Base-by-base conservation (phyloP, 2,888 invertebrate species). In the Dendrolimus houi region DNA sequence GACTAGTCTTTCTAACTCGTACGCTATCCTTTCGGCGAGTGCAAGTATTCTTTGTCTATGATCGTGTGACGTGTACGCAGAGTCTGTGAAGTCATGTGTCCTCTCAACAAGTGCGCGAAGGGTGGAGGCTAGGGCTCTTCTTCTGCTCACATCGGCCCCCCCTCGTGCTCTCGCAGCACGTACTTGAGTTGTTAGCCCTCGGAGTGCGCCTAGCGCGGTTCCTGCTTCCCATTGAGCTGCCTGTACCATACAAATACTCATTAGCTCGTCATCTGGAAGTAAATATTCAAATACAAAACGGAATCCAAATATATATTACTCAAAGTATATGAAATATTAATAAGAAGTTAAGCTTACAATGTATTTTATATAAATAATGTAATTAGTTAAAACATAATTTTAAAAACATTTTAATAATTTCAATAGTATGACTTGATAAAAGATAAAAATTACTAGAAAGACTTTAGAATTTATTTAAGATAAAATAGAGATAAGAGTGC, bases 11-110 rank as follows among this genome's bases (percentile, higher is more conserved):
- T 97, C 97, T 72, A 99, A 92, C 90, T 99, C 98, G 75, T 96
- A 93, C 76, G 97, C 96, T 75, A 97, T 95, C 74, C 97, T 93
- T 83, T 99, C 98, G 77, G 97, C 94, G 57, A 94, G 92, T 74
- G 97, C 93, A 61, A 99, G 92, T 78, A 99, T 98, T 79, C 97
- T 96, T 88, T 99, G 98, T 63, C 99, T 93, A 87, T 98, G 98
- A 79, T 98, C 98, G 87, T 99, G 98, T 69, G 96, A 96, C 62
- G 99, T 99, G 89, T 99, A 99, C 64, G 99, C 98, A 66, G 99
- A 99, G 92, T 99, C 99, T 57, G 99, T 99, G 89, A 99, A 99
- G 91, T 99, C 99, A 92, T 97, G 97, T 62, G 98, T 98, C 77
- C 98, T 94, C 89, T 99, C 99, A 63, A 98, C 94, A 60, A 98